Base-by-base conservation (phyloP, 2,113 vertebrate genomes). In the Ophthalmolycus amberensis region DNA sequence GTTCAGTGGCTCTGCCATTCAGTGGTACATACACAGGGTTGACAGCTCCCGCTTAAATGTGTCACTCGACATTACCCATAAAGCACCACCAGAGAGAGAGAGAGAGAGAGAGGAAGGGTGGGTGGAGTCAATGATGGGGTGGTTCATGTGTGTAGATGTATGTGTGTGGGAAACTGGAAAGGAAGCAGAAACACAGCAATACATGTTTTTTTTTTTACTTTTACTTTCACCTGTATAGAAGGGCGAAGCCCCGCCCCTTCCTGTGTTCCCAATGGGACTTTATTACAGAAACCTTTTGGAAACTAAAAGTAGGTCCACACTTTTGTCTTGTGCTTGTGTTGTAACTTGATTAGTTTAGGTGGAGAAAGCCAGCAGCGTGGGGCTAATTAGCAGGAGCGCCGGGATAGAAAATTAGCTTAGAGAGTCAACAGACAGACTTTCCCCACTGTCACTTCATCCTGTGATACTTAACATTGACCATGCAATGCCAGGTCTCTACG, bases 41-140 rank as follows among this genome's bases (percentile, higher is more conserved):
- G 93, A 94, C 94, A 94, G 92, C 90, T 81, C 91, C 38, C 66
- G 84, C 93, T 94, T 94, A 94, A 93, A 93, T 74, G 85, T 92
- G 92, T 94, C 94, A 93, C 93, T 94, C 60, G 85, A 93, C 90
- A 94, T 95, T 93, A 94, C 85, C 85, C 89, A 91, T 84, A 86
- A 77, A 88, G 65, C 88, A 86, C 83, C 68, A 78, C 34, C 40
- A 68, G 63, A 90, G 83, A 87, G 80, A 62, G 34, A 34, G 34
- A 34, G 34, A 6, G 34, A 34, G 34, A 34, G 71, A 52, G 79
- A 18, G 70, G 70, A 54, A 38, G 67, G 59, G 72, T 25, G 59
- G 10, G 62, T 59, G 12, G 9, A 58, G 75, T 12, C 62, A 66
- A 80, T 62, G 72, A 42, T 16, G 60, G 68, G 8, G 66, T 27